Percentiles rank a stretch among this genome's conserved stretches.
Conservation (phyloP, 2,888 invertebrate genomes). For the Maniola hyperantus region DNA sequence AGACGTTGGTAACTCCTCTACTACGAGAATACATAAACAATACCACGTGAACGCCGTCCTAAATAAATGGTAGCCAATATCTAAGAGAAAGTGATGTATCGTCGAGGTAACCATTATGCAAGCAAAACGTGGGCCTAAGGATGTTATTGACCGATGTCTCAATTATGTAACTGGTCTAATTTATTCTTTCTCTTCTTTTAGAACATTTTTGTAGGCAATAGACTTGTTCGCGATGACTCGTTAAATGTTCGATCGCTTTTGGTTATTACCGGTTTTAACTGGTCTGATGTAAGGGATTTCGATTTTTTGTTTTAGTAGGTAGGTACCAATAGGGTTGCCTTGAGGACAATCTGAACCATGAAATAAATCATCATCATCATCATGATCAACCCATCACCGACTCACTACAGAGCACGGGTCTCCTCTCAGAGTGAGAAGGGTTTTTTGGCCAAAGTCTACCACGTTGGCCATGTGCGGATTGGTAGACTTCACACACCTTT, state of each 20-base stretch:
- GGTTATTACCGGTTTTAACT: conserved; percentile 20
- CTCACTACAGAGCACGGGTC: no score
- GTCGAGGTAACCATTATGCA: conserved; percentile 62
- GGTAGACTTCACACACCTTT: no score
- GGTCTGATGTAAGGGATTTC: conserved; percentile 4
- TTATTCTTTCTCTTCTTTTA: conserved; percentile 30
- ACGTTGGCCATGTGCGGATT: no score
- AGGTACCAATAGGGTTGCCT: conserved; percentile 10
- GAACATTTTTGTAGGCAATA: conserved; percentile 27
- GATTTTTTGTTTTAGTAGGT: conserved; percentile 4
- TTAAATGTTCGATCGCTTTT: conserved; percentile 32
- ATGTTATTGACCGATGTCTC: conserved; percentile 43
- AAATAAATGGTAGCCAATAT: conserved; percentile 64
- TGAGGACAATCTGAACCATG: background rate
- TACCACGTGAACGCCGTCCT: conserved; percentile 60
- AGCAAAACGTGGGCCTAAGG: conserved; percentile 46
- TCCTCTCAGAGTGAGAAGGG: no score
- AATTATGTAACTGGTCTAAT: conserved; percentile 36
- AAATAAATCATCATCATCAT: no score
- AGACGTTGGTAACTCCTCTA: conserved; percentile 51
- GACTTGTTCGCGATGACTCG: conserved; percentile 39
- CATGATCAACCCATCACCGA: no score
- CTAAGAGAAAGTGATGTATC: conserved; percentile 77
- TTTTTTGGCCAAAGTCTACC: no score
- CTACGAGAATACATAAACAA: conserved; percentile 67